Evolutionary conservation across 2,888 invertebrate genomes (phyloP), one percentile per base, ranked within the genome.

Genomic region (Eristalis pertinax): DNA sequence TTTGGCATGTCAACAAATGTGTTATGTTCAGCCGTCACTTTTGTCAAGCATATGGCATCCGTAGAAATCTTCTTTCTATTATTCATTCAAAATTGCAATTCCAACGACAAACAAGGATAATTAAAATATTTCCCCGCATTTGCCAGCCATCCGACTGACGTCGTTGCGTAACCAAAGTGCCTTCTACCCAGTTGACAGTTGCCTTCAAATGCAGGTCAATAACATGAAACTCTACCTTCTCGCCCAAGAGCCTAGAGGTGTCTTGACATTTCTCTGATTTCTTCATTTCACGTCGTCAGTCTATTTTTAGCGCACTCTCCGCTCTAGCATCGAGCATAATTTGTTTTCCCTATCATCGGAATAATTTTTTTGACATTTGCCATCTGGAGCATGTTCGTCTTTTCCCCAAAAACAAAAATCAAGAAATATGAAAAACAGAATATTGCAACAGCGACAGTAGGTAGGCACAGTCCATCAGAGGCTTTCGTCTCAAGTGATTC

Each of bases 331-430:
- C 58, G 65, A 38, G 22, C 62, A 73, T 62, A 68, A 69, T 74
- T 68, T 69, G 68, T 75, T 63, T 38, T 24, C 68, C 24, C 24
- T 67, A 68, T 70, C 80, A 70, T 69, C 63, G 29, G 19, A n/a
- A 74, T 68, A 68, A 50, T 29, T 50, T 68, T 50, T 26, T 50
- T 81, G 56, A 82, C 67, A 77, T 62, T 32, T 43, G 75, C 83
- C 86, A 86, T 83, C 83, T 83, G 87, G 87, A 68, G 70, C 63
- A 72, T 68, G 64, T 84, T 84, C 64, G 43, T 69, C 38, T 58
- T 58, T 24, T 24, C 63, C 67, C 7, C 10, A 64, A 67, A 64
- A 67, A 43, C 10, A 65, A 35, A n/a, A n/a, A n/a, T n/a, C 26
- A 26, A 26, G 26, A 69, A 63, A 38, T 73, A 73, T n/a, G 11